These are phyloP conservation scores for Charadrius vociferus DNA, from an alignment of 2,113 vertebrate species.

Conservation along the genomic window DNA sequence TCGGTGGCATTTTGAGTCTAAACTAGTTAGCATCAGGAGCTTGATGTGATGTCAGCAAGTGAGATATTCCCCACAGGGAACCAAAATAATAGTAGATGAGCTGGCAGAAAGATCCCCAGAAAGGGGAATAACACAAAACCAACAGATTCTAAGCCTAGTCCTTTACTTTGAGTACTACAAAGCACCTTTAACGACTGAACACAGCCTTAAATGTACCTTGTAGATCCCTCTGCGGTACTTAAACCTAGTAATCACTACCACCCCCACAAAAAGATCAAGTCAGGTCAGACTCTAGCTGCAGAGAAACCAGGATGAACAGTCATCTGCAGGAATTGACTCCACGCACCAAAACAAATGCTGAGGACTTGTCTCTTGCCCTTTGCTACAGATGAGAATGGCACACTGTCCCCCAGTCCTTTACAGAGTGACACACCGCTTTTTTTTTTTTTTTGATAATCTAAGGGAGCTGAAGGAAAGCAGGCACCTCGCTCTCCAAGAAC, in stretches of 20 bases:
- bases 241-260: background rate
- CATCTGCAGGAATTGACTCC: background rate
- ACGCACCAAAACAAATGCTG: accelerated
- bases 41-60: background rate
- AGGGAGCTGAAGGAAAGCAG: background rate
- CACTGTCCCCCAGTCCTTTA: accelerated
- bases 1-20: background rate
- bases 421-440: accelerated
- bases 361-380: background rate
- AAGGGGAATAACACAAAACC: background rate
- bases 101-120: background rate
- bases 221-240: background rate
- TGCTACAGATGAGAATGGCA: accelerated
- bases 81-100: conserved; percentile 18
- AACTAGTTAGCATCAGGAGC: background rate
- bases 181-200: background rate
- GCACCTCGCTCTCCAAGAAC: accelerated
- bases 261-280: background rate
- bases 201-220: background rate
- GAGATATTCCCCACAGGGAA: background rate
- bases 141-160: background rate
- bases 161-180: background rate
- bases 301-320: background rate
- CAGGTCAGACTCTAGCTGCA: background rate
- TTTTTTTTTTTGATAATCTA: background rate